Percentiles rank a stretch among this genome's conserved stretches.
Conservation (phyloP, 1,140 invertebrate species). For the Monochamus saltuarius region DNA sequence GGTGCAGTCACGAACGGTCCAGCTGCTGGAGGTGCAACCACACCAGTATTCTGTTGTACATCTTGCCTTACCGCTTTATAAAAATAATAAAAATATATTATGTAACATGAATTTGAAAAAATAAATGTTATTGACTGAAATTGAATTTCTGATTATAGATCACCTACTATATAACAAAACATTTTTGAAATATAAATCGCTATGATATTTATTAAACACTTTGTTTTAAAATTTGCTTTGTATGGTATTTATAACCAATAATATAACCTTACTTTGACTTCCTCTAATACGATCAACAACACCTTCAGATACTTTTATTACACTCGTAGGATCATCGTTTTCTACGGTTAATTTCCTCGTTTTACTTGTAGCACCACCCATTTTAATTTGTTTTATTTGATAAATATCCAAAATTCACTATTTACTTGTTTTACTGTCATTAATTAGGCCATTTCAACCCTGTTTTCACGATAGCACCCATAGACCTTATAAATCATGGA, state of each 20-base stretch:
- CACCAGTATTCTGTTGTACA: slow-evolving; percentile 1
- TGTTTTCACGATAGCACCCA: no score
- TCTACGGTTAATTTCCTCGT: slow-evolving; percentile 51
- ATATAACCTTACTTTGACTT: slow-evolving; percentile 39
- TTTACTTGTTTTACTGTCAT: no score
- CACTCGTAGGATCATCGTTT: slow-evolving; percentile 49
- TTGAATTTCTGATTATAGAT: no score
- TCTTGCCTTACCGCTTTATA: slow-evolving; percentile 30
- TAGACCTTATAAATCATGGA: no score
- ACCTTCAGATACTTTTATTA: slow-evolving; percentile 51
- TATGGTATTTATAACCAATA: no score
- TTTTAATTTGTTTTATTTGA: slow-evolving; percentile 27
- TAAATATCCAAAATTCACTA: no score
- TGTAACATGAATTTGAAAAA: not conserved
- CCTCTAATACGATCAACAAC: slow-evolving; percentile 47
- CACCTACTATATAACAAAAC: no score
- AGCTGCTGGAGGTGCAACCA: not conserved
- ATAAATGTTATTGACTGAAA: no score
- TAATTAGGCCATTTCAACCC: no score
- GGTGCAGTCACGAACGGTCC: slow-evolving; percentile 21
- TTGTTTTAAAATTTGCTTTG: no score
- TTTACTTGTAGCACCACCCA: slow-evolving; percentile 46
- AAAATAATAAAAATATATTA: slow-evolving; percentile 12
- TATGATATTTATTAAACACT: no score
- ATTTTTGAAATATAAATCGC: no score